phyloP scores from a whole-genome alignment of 1,140 invertebrate species.

The Caenorhabditis remanei region DNA sequence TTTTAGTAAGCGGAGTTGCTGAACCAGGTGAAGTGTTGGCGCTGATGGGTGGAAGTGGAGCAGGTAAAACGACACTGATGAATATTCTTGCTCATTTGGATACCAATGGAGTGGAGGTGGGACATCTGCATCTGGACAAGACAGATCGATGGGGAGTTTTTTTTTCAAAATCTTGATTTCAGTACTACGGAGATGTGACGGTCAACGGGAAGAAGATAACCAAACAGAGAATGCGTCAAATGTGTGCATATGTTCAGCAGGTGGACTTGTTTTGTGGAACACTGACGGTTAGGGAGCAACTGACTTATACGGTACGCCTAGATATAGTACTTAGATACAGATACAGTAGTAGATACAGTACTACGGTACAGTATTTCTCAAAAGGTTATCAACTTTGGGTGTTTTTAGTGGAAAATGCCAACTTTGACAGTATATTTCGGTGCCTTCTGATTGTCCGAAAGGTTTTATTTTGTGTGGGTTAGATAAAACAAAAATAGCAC shows the following conservation, averaged over 20 bases:
- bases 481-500: too few relatives aligned
- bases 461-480: too few relatives aligned
- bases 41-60: slow-evolving; percentile 90
- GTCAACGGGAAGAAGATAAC: slow-evolving; percentile 69
- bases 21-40: slow-evolving; percentile 90
- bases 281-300: slow-evolving; percentile 80
- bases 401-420: too few relatives aligned
- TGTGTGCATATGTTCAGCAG: slow-evolving; percentile 80
- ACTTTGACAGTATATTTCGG: too few relatives aligned
- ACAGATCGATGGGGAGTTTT: too few relatives aligned
- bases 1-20: slow-evolving; percentile 86
- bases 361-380: too few relatives aligned
- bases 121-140: too few relatives aligned
- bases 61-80: slow-evolving; percentile 93
- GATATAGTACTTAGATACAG: too few relatives aligned
- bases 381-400: too few relatives aligned
- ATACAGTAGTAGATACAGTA: too few relatives aligned
- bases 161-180: neutral
- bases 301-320: slow-evolving; percentile 72
- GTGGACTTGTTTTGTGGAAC: slow-evolving; percentile 81
- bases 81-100: slow-evolving; percentile 84
- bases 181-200: slow-evolving; percentile 71
- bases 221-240: slow-evolving; percentile 62
- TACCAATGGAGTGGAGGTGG: slow-evolving; percentile 56
- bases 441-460: too few relatives aligned